phyloP scores from a whole-genome alignment of 2,888 invertebrate species.

The Chrysomela aeneicollis region DNA sequence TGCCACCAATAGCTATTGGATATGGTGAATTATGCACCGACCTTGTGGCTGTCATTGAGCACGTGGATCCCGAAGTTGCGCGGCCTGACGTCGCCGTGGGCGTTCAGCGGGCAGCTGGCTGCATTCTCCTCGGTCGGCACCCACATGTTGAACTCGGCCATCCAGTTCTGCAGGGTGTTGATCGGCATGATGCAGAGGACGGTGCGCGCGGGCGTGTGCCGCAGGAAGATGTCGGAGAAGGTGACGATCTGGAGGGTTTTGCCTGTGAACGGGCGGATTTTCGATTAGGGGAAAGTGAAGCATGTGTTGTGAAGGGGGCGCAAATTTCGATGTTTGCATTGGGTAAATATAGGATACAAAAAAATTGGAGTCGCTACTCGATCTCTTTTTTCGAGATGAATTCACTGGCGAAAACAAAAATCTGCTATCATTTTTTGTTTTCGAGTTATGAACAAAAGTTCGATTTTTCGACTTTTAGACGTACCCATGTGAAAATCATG shows the following conservation, averaged over 20 bases:
- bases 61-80: slow-evolving; percentile 89
- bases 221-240: slow-evolving; percentile 94
- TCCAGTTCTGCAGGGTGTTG: slow-evolving; percentile 98
- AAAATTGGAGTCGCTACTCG: no score
- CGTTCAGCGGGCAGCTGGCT: slow-evolving; percentile 62
- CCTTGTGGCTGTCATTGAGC: slow-evolving; percentile 91
- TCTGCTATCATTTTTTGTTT: no score
- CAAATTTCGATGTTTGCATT: no score
- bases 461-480: no score
- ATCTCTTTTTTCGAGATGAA: no score
- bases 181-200: slow-evolving; percentile 98
- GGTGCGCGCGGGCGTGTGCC: slow-evolving; percentile 87
- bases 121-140: slow-evolving; percentile 73
- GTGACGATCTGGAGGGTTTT: slow-evolving; percentile 95
- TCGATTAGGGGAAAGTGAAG: no score
- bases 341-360: no score
- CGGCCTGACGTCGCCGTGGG: slow-evolving; percentile 74
- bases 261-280: slow-evolving; percentile 63
- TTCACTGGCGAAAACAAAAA: no score
- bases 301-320: no score
- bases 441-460: no score
- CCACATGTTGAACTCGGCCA: slow-evolving; percentile 98
- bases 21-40: neutral
- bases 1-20: no score
- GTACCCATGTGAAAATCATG: no score